Conservation (phyloP, 1,140 invertebrate species). For the Rhizoglyphus robini region DNA sequence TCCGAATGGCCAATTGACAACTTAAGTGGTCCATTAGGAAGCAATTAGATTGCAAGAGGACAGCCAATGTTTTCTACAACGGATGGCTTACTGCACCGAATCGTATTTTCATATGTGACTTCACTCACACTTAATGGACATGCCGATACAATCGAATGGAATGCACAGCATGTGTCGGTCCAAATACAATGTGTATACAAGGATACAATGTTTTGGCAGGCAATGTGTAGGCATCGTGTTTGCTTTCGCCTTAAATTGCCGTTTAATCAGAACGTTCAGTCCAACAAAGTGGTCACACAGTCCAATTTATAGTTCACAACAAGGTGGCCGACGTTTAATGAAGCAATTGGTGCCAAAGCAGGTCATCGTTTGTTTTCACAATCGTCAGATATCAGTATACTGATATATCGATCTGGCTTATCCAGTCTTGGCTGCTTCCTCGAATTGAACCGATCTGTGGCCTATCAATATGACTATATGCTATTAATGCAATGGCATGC, state of each 20-base stretch:
- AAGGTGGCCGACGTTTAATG: background rate
- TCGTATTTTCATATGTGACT: no score
- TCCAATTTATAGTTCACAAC: no score
- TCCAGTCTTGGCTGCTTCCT: no score
- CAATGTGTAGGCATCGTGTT: background rate
- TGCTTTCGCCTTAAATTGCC: background rate
- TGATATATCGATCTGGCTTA: no score
- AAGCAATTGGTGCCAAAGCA: background rate
- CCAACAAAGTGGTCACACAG: no score
- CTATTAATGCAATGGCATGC: background rate
- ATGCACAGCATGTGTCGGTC: no score
- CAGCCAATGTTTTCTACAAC: background rate
- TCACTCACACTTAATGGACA: no score
- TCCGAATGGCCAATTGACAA: background rate
- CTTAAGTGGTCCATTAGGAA: conserved; percentile 9
- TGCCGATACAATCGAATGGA: no score
- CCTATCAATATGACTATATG: no score
- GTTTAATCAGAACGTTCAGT: background rate
- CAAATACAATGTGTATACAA: background rate
- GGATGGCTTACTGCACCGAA: background rate
- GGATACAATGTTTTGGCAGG: background rate
- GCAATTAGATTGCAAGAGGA: conserved; percentile 2
- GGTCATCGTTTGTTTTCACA: background rate
- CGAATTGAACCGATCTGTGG: background rate
- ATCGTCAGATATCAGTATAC: background rate